Evolutionary conservation across 2,888 invertebrate species (phyloP).

Genomic region (Drepanosiphum platanoidis): DNA sequence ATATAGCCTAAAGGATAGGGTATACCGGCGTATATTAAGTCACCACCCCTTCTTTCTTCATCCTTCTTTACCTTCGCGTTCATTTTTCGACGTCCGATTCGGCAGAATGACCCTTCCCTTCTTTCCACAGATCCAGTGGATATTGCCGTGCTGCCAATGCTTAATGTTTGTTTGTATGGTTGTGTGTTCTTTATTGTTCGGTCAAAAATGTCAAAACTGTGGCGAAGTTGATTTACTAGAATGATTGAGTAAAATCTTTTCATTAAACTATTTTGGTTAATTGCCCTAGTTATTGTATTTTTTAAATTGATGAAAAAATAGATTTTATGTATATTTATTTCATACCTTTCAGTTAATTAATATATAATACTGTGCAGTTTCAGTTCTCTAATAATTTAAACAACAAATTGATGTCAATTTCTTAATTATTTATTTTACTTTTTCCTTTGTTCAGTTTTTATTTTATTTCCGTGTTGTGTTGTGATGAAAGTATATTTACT

Average conservation of each 20-base stretch:
- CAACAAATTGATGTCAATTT: too few relatives aligned
- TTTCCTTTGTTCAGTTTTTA: too few relatives aligned
- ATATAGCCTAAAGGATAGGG: slow-evolving; percentile 19
- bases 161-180: slow-evolving; percentile 20
- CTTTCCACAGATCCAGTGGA: background rate
- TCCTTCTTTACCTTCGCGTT: background rate
- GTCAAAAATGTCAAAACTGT: slow-evolving; percentile 14
- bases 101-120: background rate
- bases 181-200: slow-evolving; percentile 27
- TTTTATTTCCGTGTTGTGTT: too few relatives aligned
- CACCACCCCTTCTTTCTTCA: background rate
- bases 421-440: too few relatives aligned
- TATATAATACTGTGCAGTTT: too few relatives aligned
- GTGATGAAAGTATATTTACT: too few relatives aligned
- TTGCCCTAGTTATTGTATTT: too few relatives aligned
- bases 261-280: slow-evolving; percentile 13
- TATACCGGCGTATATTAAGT: slow-evolving; percentile 46
- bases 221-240: background rate
- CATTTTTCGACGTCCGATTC: slow-evolving; percentile 29
- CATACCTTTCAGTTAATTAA: too few relatives aligned
- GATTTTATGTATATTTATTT: too few relatives aligned
- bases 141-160: slow-evolving; percentile 36
- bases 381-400: too few relatives aligned
- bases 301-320: too few relatives aligned
- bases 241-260: background rate